A percentile compares a stretch with the other conserved stretches of the same genome.
phyloP scores from a whole-genome alignment of 2,113 vertebrate genomes.

The Sylvilagus bachmani region DNA sequence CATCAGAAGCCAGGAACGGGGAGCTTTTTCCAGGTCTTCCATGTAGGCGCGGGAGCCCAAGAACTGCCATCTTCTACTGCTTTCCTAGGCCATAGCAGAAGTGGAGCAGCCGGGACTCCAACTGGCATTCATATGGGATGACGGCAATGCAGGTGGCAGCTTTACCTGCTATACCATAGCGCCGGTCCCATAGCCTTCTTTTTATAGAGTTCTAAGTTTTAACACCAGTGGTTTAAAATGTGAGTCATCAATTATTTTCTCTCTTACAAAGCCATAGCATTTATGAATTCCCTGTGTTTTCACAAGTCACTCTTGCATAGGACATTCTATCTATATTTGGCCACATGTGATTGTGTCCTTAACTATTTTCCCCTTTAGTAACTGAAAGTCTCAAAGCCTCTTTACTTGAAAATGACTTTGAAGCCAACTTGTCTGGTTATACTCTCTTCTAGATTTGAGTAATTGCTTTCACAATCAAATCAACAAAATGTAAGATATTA shows the following conservation, averaged over 20 bases:
- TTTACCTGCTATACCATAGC: too few species aligned
- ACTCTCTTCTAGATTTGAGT: background rate
- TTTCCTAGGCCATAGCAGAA: too few species aligned
- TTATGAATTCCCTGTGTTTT: background rate
- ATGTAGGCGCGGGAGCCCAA: too few species aligned
- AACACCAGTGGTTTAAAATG: background rate
- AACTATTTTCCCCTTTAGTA: background rate
- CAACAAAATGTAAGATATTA: background rate
- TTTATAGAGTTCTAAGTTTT: background rate
- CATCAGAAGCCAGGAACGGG: too few species aligned
- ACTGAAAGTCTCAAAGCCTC: background rate
- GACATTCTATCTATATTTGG: background rate
- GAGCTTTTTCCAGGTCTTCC: too few species aligned
- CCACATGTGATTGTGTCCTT: background rate
- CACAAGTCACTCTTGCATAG: background rate
- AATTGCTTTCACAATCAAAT: background rate
- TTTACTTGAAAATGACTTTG: background rate
- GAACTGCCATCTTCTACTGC: too few species aligned
- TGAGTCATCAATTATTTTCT: background rate
- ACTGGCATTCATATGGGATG: too few species aligned
- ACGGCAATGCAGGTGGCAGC: too few species aligned
- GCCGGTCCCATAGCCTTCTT: too few species aligned
- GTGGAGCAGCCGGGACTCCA: too few species aligned
- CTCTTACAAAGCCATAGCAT: background rate
- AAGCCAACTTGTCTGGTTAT: background rate